These are phyloP conservation scores for Aplysia californica DNA, from an alignment of 1,140 invertebrate genomes.

Conservation along the genomic window DNA sequence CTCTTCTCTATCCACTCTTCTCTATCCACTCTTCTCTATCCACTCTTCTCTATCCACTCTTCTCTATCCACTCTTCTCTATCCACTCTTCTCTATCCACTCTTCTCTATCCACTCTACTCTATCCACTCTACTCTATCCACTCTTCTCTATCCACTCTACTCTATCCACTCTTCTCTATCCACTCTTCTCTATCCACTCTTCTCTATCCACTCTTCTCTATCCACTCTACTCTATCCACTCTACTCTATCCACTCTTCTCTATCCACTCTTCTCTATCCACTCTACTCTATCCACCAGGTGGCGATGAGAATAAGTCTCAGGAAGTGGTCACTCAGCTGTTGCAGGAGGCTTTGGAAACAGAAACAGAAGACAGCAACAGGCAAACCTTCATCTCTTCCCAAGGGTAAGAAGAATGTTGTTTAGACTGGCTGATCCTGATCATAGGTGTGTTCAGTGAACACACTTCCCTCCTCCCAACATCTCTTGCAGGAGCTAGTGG, in stretches of 20 bases:
- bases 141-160: not conserved
- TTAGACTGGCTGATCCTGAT: not conserved
- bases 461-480: not conserved
- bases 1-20: not conserved
- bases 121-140: not conserved
- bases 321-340: constrained; percentile 54
- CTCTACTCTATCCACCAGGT: constrained; percentile 25
- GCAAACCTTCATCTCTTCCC: constrained; percentile 33
- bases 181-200: not conserved
- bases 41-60: not conserved
- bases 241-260: not conserved
- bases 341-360: constrained; percentile 58
- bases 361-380: constrained; percentile 27
- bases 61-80: not conserved
- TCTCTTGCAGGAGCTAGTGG: no score
- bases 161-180: not conserved
- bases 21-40: not conserved
- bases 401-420: constrained; percentile 23
- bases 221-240: not conserved
- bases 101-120: not conserved
- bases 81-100: not conserved
- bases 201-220: not conserved
- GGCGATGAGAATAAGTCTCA: constrained; percentile 36
- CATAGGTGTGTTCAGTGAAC: not conserved
- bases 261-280: not conserved